Evolutionary conservation across 2,888 invertebrate species (phyloP).

Genomic region (Osmoderma eremita): DNA sequence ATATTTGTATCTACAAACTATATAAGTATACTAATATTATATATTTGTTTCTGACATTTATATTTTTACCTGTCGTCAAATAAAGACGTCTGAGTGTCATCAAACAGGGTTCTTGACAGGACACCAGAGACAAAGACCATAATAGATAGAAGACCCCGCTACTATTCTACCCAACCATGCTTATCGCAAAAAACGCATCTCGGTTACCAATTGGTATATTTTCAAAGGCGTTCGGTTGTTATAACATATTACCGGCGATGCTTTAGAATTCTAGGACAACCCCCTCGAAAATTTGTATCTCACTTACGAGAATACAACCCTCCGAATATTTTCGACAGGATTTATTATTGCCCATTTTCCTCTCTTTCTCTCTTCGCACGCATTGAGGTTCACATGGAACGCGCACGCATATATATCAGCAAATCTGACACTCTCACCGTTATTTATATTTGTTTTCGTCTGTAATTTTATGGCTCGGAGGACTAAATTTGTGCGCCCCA

Average conservation of each 20-base stretch:
- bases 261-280: constrained; percentile 16
- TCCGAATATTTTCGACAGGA: not conserved
- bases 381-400: constrained; percentile 25
- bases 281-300: constrained; percentile 29
- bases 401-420: constrained; percentile 37
- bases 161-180: not conserved
- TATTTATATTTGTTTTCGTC: constrained; percentile 44
- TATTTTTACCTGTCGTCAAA: constrained; percentile 26
- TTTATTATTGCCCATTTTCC: constrained; percentile 7
- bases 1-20: not conserved
- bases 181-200: constrained; percentile 30
- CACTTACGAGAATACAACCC: constrained; percentile 3
- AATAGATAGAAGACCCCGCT: not conserved
- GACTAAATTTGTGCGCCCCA: constrained; percentile 38
- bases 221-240: no score
- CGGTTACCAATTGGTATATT: constrained; percentile 3
- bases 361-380: constrained; percentile 9
- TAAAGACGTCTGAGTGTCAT: constrained; percentile 27
- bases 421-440: constrained; percentile 39
- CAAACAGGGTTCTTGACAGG: constrained; percentile 22
- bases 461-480: constrained; percentile 40
- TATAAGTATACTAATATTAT: not conserved
- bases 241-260: not conserved
- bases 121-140: constrained; percentile 14
- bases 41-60: constrained; percentile 25